Conservation (phyloP, 2,113 vertebrate genomes). For the Sisor rabdophorus region DNA sequence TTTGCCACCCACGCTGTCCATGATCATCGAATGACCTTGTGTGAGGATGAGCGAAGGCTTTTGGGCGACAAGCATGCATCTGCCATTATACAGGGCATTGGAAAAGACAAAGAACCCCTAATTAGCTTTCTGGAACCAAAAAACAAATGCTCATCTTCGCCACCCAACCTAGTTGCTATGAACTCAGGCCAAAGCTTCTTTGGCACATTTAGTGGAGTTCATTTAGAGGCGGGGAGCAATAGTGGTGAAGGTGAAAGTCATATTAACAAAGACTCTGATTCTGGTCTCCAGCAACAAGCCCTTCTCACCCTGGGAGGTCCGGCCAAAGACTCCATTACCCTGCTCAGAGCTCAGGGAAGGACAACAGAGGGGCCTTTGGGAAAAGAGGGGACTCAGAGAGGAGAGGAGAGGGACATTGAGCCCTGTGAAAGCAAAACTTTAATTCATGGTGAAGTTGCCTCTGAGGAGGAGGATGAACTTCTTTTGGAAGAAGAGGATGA, state of each 20-base stretch:
- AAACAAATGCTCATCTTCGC: conserved; percentile 90
- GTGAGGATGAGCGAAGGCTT: conserved; percentile 93
- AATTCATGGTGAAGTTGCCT: conserved; percentile 69
- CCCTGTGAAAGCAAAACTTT: conserved; percentile 62
- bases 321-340: conserved; percentile 83
- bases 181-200: conserved; percentile 97
- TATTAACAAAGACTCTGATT: conserved; percentile 73
- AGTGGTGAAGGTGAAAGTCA: conserved; percentile 62
- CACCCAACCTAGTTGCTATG: conserved; percentile 85
- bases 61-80: conserved; percentile 97
- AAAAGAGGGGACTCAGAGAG: conserved; percentile 74
- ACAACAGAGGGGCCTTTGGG: conserved; percentile 72
- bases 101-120: conserved; percentile 98
- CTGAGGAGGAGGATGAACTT: conserved; percentile 84
- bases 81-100: conserved; percentile 99
- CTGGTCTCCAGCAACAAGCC: conserved; percentile 67
- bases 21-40: conserved; percentile 96
- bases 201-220: conserved; percentile 97
- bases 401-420: conserved; percentile 72
- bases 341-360: conserved; percentile 67
- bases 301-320: conserved; percentile 87
- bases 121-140: conserved; percentile 99
- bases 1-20: conserved; percentile 98
- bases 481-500: conserved; percentile 85
- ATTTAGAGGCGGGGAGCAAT: conserved; percentile 83